A percentile compares a stretch with the other conserved stretches of the same genome.
These are phyloP conservation scores for Podarcis siculus DNA, from an alignment of 2,797 vertebrate genomes.

Conservation along the genomic window DNA sequence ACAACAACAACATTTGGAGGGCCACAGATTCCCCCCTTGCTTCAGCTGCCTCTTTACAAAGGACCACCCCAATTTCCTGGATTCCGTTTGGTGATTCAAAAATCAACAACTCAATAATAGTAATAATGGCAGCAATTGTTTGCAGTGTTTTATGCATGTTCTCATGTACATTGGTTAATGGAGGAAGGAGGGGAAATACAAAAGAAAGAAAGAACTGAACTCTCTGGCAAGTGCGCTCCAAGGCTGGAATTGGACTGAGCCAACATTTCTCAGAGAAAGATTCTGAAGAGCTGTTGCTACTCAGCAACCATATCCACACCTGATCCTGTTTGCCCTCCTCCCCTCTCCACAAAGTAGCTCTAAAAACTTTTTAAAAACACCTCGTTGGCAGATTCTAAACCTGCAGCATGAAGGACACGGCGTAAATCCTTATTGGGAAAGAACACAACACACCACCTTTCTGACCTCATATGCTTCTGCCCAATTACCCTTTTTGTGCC, in stretches of 20 bases:
- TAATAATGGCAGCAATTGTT: too few relatives aligned
- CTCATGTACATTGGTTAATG: too few relatives aligned
- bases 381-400: background rate
- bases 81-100: too few relatives aligned
- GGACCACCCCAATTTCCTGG: too few relatives aligned
- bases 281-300: background rate
- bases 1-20: too few relatives aligned
- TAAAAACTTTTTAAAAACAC: background rate
- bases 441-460: background rate
- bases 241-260: too few relatives aligned
- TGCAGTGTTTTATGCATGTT: too few relatives aligned
- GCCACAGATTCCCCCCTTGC: too few relatives aligned
- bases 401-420: background rate
- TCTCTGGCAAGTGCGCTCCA: too few relatives aligned
- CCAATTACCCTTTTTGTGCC: constrained; percentile 25
- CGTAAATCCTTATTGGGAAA: background rate
- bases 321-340: background rate
- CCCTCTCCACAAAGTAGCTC: background rate
- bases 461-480: background rate
- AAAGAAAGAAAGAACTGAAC: too few relatives aligned
- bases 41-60: background rate
- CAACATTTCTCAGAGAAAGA: background rate
- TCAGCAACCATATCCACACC: background rate
- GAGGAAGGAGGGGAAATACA: too few relatives aligned
- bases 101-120: too few relatives aligned